Base-by-base conservation (phyloP, 2,113 vertebrate species). In the Triplophysa rosa region DNA sequence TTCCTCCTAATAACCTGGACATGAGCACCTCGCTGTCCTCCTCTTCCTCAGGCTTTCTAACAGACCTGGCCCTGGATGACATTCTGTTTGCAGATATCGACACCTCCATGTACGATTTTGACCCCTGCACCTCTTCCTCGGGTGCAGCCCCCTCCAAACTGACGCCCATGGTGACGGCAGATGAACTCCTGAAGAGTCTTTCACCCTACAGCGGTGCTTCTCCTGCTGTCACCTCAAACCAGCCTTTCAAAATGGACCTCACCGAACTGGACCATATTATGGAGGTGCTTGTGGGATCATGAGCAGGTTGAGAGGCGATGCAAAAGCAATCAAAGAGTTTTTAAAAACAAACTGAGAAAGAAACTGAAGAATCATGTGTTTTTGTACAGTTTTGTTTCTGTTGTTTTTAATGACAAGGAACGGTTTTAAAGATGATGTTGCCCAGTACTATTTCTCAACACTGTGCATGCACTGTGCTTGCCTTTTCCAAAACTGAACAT, bases 81-180 rank as follows among this genome's bases (percentile, higher is more conserved):
- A 97, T 99, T 89, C 93, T 99, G 58, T 99, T 99, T 3, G 97
- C 98, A 6, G 98, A 99, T 89, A 99, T 99, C 66, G 98, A 99
- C 86, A 99, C 98, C 66, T 99, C 98, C 86, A 99, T 99, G 98
- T 99, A 99, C 67, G 98, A 99, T 90, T 99, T 98, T 86, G 98
- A 99, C 87, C 95, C 97, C 84, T 98, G 96, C 89, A 96, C 89
- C 1, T 88, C 96, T 0, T 94, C 94, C 56, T 49, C 85, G 23
- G 88, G 86, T 24, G 85, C 92, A 0, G 77, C 89, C 33, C 88
- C 95, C 77, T 90, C 96, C 40, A 99, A 98, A 90, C 93, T 97
- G 92, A 90, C 96, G 9, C 94, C 96, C 0, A 93, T 91, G 67
- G 89, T 98, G 88, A 96, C 94, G 0, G 94, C 96, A 0, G 97